A percentile compares a stretch with the other conserved stretches of the same genome.
These are phyloP conservation scores for Sigmodon hispidus DNA, from an alignment of 2,113 vertebrate genomes.

Conservation along the genomic window DNA sequence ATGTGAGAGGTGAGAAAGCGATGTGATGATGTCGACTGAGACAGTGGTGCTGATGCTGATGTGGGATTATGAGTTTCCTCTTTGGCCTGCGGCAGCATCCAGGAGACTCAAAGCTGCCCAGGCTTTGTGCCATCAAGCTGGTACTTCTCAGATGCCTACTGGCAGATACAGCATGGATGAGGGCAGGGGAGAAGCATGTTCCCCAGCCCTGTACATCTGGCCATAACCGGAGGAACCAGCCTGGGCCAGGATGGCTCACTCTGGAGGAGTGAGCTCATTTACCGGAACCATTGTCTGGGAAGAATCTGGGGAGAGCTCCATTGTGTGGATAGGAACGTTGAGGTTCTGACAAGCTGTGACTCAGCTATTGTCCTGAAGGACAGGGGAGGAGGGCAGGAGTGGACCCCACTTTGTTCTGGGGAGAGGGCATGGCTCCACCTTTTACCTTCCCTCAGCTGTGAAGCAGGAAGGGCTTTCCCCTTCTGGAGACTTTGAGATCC, in stretches of 20 bases:
- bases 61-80: neutral
- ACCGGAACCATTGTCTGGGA: neutral
- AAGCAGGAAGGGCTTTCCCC: neutral
- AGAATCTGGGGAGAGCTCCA: conserved; percentile 18
- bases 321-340: conserved; percentile 49
- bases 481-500: neutral
- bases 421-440: neutral
- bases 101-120: neutral
- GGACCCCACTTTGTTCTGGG: neutral
- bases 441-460: neutral
- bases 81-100: neutral
- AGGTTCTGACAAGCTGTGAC: conserved; percentile 55
- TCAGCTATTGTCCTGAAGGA: conserved; percentile 31
- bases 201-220: neutral
- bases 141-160: neutral
- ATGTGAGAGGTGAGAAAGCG: neutral
- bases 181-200: neutral
- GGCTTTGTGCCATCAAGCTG: neutral
- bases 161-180: neutral
- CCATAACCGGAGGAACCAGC: conserved; percentile 66
- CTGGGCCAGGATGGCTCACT: neutral
- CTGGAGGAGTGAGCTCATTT: conserved; percentile 35
- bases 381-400: accelerated
- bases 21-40: too few species aligned
- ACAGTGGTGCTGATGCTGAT: neutral